Evolutionary conservation across 2,113 vertebrate species (phyloP).

Genomic region (Phyllostomus discolor): DNA sequence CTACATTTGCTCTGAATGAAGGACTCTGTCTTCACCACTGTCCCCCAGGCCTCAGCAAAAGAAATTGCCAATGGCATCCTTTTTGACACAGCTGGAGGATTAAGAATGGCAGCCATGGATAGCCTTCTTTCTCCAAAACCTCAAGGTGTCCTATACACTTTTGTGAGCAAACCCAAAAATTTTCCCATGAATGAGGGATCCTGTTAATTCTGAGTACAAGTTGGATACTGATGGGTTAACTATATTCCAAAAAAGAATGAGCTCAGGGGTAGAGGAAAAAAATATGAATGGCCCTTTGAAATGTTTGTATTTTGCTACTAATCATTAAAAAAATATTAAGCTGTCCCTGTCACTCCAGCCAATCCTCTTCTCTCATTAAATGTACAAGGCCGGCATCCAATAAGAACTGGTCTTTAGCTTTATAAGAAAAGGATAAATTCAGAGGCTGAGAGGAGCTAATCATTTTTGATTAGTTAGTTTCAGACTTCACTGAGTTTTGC

Average conservation of each 20-base stretch:
- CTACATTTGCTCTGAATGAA: background rate
- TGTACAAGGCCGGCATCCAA: slow-evolving; percentile 55
- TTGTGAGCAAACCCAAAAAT: background rate
- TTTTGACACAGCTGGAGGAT: background rate
- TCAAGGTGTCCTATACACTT: background rate
- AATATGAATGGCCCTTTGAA: slow-evolving; percentile 1
- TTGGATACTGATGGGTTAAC: background rate
- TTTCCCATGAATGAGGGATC: background rate
- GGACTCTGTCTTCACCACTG: background rate
- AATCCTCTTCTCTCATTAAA: background rate
- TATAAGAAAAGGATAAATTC: slow-evolving; percentile 64
- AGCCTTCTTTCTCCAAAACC: background rate
- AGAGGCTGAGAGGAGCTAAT: slow-evolving; percentile 62
- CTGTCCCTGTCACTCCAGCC: background rate
- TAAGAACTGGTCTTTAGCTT: slow-evolving; percentile 28
- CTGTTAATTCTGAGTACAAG: background rate
- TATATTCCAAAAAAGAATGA: background rate
- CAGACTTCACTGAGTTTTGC: slow-evolving; percentile 71
- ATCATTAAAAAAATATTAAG: slow-evolving; percentile 46
- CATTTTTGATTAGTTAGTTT: slow-evolving; percentile 72
- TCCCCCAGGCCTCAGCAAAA: background rate
- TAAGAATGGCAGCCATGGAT: background rate
- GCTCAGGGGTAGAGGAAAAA: background rate
- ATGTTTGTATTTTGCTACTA: slow-evolving; percentile 42
- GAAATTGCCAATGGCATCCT: background rate